phyloP scores from a whole-genome alignment of 2,888 invertebrate genomes.

The Iselma pallidipennis region DNA sequence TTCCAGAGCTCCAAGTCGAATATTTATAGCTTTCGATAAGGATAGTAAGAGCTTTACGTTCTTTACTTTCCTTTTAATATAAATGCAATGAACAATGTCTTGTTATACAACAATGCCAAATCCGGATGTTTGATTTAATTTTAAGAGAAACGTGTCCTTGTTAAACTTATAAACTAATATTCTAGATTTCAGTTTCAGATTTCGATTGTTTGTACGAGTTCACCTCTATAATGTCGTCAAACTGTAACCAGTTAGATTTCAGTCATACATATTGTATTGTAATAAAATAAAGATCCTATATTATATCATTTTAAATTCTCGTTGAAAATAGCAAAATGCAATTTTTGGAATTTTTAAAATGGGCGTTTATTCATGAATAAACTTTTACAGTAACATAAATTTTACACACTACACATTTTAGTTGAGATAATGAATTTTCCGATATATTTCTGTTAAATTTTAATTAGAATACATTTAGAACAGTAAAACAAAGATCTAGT shows the following conservation, averaged over 20 bases:
- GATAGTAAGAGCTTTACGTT: constrained; percentile 30
- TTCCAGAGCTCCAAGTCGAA: constrained; percentile 42
- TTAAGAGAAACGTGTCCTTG: not conserved
- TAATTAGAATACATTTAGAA: constrained; percentile 38
- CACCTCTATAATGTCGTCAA: not conserved
- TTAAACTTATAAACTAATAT: not conserved
- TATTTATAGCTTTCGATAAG: constrained; percentile 43
- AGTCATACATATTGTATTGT: not conserved
- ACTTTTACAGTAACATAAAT: constrained; percentile 43
- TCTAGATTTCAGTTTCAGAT: not conserved
- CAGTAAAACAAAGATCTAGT: constrained; percentile 17
- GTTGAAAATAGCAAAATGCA: not conserved
- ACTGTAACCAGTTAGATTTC: not conserved
- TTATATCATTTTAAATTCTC: not conserved
- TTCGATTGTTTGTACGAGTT: not conserved
- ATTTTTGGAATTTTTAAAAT: constrained; percentile 11
- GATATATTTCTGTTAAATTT: constrained; percentile 34
- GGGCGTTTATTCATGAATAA: constrained; percentile 38
- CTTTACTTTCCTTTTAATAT: constrained; percentile 36
- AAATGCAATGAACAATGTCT: constrained; percentile 38
- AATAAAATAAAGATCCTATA: not conserved
- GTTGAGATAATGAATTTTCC: constrained; percentile 36
- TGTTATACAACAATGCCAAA: constrained; percentile 27
- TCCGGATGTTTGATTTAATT: constrained; percentile 30
- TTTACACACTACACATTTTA: constrained; percentile 44